phyloP scores from a whole-genome alignment of 2,113 vertebrate genomes.

The Panthera tigris region DNA sequence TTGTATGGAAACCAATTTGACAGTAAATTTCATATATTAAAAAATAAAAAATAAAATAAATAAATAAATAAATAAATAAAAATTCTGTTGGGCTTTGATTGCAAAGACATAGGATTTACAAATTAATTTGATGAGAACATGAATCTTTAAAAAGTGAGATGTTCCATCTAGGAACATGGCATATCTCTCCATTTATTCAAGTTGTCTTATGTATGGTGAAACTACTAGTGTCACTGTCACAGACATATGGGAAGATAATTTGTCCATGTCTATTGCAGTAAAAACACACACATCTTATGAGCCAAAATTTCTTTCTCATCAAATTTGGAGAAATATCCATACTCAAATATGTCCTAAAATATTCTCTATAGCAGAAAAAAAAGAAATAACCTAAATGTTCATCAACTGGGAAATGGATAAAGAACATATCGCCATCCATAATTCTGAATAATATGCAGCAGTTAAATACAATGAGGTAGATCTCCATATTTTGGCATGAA shows the following conservation, averaged over 20 bases:
- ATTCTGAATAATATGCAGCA: background rate
- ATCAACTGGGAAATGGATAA: background rate
- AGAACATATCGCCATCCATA: background rate
- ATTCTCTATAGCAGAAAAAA: background rate
- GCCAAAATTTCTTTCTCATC: background rate
- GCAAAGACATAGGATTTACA: background rate
- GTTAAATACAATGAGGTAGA: background rate
- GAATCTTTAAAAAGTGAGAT: background rate
- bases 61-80: no score
- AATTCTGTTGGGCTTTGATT: background rate
- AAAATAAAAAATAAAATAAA: no score
- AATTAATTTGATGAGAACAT: constrained; percentile 2
- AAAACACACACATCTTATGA: background rate
- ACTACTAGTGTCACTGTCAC: background rate
- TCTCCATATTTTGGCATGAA: background rate
- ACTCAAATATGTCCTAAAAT: background rate
- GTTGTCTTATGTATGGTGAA: constrained; percentile 8
- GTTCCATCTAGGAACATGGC: background rate
- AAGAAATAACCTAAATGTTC: background rate
- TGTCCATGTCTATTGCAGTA: background rate
- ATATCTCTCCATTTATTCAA: background rate
- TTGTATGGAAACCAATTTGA: no score
- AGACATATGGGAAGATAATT: background rate
- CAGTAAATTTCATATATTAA: no score
- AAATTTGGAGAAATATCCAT: background rate